phyloP scores from a whole-genome alignment of 2,888 invertebrate species.

The Drosophila picticornis region DNA sequence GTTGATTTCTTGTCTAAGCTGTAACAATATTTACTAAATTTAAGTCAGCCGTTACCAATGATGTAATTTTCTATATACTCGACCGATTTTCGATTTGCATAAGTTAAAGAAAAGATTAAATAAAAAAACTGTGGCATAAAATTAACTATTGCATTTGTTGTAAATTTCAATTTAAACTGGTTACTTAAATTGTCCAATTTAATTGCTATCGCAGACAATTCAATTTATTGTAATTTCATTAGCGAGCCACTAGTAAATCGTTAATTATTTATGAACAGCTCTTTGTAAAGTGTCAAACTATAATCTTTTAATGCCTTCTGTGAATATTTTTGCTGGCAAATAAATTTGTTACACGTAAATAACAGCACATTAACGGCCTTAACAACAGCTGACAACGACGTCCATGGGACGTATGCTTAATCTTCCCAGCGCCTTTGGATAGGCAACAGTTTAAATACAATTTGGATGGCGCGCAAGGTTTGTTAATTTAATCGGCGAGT shows the following conservation, averaged over 20 bases:
- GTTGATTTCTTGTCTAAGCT: neutral
- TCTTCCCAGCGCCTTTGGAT: constrained; percentile 10
- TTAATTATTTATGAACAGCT: constrained; percentile 10
- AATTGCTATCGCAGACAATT: constrained; percentile 15
- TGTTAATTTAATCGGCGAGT: neutral
- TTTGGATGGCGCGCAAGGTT: neutral
- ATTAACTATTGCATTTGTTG: neutral
- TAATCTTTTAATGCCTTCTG: constrained; percentile 1
- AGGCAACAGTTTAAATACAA: constrained; percentile 6
- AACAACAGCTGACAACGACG: neutral
- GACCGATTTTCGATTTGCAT: neutral
- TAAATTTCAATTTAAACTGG: neutral
- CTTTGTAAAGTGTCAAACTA: neutral
- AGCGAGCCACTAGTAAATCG: constrained; percentile 33
- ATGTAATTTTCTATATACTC: neutral
- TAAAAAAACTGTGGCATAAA: neutral
- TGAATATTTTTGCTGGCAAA: constrained; percentile 17
- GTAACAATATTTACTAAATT: neutral
- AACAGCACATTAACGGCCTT: constrained; percentile 25
- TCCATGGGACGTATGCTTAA: constrained; percentile 36
- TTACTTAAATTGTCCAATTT: constrained; percentile 2
- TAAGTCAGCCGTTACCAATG: neutral
- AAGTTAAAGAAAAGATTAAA: neutral
- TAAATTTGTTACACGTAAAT: constrained; percentile 11
- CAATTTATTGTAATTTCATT: constrained; percentile 31